Evolutionary conservation across 2,888 invertebrate genomes (phyloP).

Genomic region (Zelleria hepariella): DNA sequence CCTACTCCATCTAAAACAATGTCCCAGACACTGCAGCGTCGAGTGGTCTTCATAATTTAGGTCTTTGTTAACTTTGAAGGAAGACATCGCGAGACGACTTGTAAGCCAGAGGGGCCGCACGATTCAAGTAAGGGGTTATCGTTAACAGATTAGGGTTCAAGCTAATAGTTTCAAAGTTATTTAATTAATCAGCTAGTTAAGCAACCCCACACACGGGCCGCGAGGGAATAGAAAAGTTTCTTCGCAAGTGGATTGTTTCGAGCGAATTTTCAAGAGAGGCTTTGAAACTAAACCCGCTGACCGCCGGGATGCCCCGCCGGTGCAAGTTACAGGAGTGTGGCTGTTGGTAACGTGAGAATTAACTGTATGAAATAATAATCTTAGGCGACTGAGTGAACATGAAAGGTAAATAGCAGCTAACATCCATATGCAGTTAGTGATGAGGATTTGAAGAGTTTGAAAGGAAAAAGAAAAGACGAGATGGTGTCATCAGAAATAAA

Average conservation of each 20-base stretch:
- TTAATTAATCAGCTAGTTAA: not conserved
- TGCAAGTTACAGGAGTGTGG: not conserved
- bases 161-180: not conserved
- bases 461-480: too few species aligned
- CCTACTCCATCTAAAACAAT: too few species aligned
- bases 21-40: too few species aligned
- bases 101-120: too few species aligned
- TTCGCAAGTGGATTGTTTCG: slow-evolving; percentile 5
- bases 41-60: too few species aligned
- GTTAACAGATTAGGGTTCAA: not conserved
- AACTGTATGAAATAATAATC: not conserved
- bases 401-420: too few species aligned
- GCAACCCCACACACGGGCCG: not conserved
- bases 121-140: too few species aligned
- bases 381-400: not conserved
- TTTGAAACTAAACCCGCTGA: slow-evolving; percentile 21
- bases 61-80: too few species aligned
- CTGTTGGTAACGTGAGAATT: not conserved
- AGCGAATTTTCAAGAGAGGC: slow-evolving; percentile 17
- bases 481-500: too few species aligned
- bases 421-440: too few species aligned
- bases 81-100: too few species aligned
- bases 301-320: slow-evolving; percentile 18
- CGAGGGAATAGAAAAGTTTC: slow-evolving; percentile 2
- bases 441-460: too few species aligned